Evolutionary conservation across 2,888 invertebrate species (phyloP), one percentile per base, ranked within the genome.

Genomic region (Drosophila stalkeri): DNA sequence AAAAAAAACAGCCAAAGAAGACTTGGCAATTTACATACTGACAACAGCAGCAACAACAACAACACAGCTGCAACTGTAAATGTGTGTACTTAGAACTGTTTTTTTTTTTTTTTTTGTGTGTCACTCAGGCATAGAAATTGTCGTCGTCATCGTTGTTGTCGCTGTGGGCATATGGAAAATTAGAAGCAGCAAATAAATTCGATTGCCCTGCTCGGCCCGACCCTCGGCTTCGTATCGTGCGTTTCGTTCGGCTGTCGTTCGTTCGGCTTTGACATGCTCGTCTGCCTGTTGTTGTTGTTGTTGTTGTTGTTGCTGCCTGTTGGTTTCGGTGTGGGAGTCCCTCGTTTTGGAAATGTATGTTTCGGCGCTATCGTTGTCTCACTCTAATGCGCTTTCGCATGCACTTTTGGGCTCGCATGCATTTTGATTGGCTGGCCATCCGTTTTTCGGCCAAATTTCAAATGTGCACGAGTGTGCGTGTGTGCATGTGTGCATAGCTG

Each of bases 71-170:
- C 35, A 44, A 31, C 27, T 20, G 11, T 27, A 43, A 12, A 67
- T 31, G 57, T 57, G 44, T 37, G 6, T 46, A 37, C 64, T 76
- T 79, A 70, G 66, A 66, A 63, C 65, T 27, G 27, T 27, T 27
- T 27, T 27, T 27, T 27, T 27, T 27, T 27, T 27, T 27, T 23
- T 90, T 90, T 81, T 86, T 81, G 86, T 90, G 84, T 86, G 87
- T 86, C 90, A 86, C 80, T 88, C 84, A 82, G 89, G 77, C 89
- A 88, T 85, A 88, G 84, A 86, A 90, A 81, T 77, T 79, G 89
- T 81, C 82, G 79, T 88, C 81, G 88, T 89, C 87, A 74, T 77
- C 83, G 83, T 68, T 73, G 44, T 61, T 63, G 64, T 41, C 64
- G 55, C 51, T 60, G 67, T 65, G 70, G 63, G 71, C 60, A 85